Conservation (phyloP, 2,113 vertebrate species). For the Paratilapia polleni region DNA sequence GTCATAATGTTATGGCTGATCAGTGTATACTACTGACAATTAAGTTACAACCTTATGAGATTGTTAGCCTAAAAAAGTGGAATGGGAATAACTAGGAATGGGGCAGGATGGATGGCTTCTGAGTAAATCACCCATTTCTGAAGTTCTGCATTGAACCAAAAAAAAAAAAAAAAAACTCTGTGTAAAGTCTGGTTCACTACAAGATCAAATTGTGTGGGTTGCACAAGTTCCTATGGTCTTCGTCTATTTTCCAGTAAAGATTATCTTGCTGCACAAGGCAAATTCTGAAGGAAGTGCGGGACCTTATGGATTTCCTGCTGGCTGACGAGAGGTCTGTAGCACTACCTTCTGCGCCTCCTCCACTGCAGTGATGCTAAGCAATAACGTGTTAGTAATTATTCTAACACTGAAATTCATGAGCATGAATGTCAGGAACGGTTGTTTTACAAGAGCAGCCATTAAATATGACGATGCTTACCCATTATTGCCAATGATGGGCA, state of each 20-base stretch:
- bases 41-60: background rate
- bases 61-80: too few species aligned
- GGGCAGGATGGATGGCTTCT: background rate
- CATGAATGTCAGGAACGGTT: background rate
- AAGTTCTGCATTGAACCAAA: background rate
- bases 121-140: background rate
- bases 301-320: rapidly evolving
- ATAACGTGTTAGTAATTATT: background rate
- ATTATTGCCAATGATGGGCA: background rate
- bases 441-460: background rate
- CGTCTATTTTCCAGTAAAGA: background rate
- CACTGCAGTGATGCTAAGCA: background rate
- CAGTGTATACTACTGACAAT: too few species aligned
- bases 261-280: background rate
- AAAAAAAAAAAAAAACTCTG: too few species aligned
- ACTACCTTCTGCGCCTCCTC: background rate
- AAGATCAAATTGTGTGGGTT: too few species aligned
- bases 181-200: too few species aligned
- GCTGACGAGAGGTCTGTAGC: background rate
- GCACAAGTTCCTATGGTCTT: background rate
- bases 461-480: background rate
- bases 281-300: background rate
- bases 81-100: background rate
- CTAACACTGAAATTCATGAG: background rate
- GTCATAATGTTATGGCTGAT: too few species aligned